These are phyloP conservation scores for Cenopis cana DNA, from an alignment of 2,888 invertebrate genomes.

Conservation along the genomic window DNA sequence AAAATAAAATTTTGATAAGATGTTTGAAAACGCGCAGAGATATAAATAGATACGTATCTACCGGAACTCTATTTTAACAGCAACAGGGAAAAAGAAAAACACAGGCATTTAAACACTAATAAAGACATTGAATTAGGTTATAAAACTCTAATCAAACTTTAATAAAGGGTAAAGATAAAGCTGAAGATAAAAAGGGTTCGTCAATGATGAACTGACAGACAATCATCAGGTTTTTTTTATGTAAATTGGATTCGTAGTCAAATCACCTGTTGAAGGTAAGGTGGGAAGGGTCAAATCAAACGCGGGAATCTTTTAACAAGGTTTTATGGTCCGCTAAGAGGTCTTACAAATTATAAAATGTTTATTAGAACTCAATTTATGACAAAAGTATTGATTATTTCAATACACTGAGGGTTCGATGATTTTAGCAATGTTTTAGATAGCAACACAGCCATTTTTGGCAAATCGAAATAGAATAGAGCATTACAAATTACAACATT, in stretches of 20 bases:
- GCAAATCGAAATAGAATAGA: too few relatives aligned
- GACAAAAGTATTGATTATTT: too few relatives aligned
- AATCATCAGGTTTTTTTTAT: conserved; percentile 1
- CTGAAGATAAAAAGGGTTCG: conserved; percentile 4
- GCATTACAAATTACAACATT: too few relatives aligned
- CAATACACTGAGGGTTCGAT: too few relatives aligned
- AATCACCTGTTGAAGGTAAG: background rate
- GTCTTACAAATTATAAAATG: too few relatives aligned
- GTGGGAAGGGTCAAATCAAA: conserved; percentile 1
- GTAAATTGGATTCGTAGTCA: background rate
- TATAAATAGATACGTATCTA: background rate
- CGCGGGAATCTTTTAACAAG: background rate
- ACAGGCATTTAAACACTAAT: background rate
- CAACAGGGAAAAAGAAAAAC: background rate
- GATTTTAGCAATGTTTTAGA: too few relatives aligned
- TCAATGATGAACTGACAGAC: conserved; percentile 4
- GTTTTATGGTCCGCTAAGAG: background rate
- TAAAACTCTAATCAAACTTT: conserved; percentile 4
- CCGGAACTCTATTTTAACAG: background rate
- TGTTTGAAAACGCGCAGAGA: background rate
- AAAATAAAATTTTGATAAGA: background rate
- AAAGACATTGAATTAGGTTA: conserved; percentile 4
- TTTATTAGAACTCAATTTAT: too few relatives aligned
- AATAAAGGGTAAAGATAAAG: conserved; percentile 2
- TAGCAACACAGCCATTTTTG: too few relatives aligned